Base-by-base conservation (phyloP, 1,140 invertebrate genomes). In the Hycleus cichorii region DNA sequence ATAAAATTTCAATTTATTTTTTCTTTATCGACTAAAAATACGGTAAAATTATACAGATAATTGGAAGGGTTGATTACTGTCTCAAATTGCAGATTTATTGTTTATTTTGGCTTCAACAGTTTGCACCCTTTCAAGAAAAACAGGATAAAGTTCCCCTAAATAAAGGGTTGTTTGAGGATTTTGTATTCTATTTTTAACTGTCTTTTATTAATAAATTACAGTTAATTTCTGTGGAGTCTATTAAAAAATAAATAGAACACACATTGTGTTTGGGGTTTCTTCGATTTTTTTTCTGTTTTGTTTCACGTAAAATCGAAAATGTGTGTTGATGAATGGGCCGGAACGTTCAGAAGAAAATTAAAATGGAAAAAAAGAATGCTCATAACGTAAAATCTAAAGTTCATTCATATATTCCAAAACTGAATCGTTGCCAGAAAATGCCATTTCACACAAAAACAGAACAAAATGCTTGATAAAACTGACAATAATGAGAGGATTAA, bases 401-500 rank as follows among this genome's bases (percentile, higher is more conserved):
- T 59, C 57, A 59, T 59, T 59, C 57, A 59, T 52, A 59, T 59
- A 39, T 32, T 32, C 27, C 49, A 42, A 26, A 49, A 42, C 50
- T 59, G 57, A 59, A 59, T 45, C 32, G 44, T 9, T 59, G 57
- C 57, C 57, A 59, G 49, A 53, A 59, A 40, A 47, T 59, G 49
- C 45, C 18, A 39, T 25, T 39, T 47, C 26, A 26, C 12, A 39
- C 48, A 43, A 48, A 57, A 32, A 32, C 32, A 32, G 32, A 32
- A 47, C 32, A 51, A 47, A 53, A 51, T 12, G 42, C 11, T 3
- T 12, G 45, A 53, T 24, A 59, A 39, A 43, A 10, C 9, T 47
- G 32, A 59, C 57, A 59, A 54, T 54, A 43, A 59, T 59, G 57
- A 59, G 49, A 38, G 50, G 50, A 59, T 59, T 53, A 47, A 52